Percentiles rank a stretch among this genome's conserved stretches.
Evolutionary conservation across 2,888 invertebrate genomes (phyloP).

Genomic region (Druceiella hillmani): DNA sequence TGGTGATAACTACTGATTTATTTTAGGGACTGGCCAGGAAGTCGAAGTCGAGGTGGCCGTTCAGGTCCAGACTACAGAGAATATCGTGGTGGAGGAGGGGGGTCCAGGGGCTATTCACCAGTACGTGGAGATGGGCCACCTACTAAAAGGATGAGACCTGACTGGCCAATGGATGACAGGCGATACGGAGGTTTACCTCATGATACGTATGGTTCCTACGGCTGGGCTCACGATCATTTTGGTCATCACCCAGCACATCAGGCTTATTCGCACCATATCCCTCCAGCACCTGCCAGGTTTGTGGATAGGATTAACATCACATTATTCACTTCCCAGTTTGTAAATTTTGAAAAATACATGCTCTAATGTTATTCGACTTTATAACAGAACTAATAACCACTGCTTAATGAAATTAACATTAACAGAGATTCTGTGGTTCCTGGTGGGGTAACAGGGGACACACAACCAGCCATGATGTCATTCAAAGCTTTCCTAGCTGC

Average conservation of each 20-base stretch:
- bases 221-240: slow-evolving; percentile 49
- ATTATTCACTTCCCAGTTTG: too few species aligned
- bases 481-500: slow-evolving; percentile 95
- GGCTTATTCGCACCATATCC: slow-evolving; percentile 55
- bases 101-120: slow-evolving; percentile 69
- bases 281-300: slow-evolving; percentile 49
- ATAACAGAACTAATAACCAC: slow-evolving; percentile 5
- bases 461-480: slow-evolving; percentile 93
- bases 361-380: slow-evolving; percentile 2
- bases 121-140: slow-evolving; percentile 73
- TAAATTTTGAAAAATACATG: too few species aligned
- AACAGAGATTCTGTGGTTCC: slow-evolving; percentile 51
- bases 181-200: slow-evolving; percentile 50
- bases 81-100: slow-evolving; percentile 63
- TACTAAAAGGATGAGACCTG: slow-evolving; percentile 67
- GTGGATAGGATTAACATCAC: too few species aligned
- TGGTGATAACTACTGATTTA: too few species aligned
- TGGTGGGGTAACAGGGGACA: slow-evolving; percentile 48
- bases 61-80: slow-evolving; percentile 74
- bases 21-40: slow-evolving; percentile 9
- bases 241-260: slow-evolving; percentile 57
- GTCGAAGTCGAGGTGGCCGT: slow-evolving; percentile 56
- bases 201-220: slow-evolving; percentile 51
- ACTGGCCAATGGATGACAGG: slow-evolving; percentile 58
- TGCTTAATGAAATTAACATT: slow-evolving; percentile 16